phyloP scores from a whole-genome alignment of 2,797 vertebrate genomes.

The Gymnothorax reevesii region DNA sequence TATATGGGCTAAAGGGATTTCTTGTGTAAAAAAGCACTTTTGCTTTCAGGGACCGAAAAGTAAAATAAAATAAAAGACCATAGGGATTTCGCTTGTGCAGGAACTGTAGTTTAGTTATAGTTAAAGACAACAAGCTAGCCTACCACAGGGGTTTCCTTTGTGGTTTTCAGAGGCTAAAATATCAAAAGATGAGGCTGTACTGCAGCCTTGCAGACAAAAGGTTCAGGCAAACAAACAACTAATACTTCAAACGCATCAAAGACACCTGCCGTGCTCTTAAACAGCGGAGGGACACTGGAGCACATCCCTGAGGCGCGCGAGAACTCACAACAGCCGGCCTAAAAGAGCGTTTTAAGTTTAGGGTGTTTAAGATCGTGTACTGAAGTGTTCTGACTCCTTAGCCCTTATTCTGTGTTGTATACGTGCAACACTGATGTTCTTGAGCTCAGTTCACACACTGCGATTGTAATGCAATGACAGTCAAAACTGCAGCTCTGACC shows the following conservation, averaged over 20 bases:
- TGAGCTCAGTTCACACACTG: not conserved
- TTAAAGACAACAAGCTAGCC: slow-evolving; percentile 38
- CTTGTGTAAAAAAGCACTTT: slow-evolving; percentile 45
- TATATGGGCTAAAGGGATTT: slow-evolving; percentile 40
- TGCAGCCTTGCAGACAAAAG: slow-evolving; percentile 17
- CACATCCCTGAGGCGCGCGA: not conserved
- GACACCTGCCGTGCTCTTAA: not conserved
- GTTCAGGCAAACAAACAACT: slow-evolving; percentile 41
- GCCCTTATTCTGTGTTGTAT: not conserved
- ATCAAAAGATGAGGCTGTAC: slow-evolving; percentile 46
- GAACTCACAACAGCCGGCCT: not conserved
- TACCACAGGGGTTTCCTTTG: slow-evolving; percentile 46
- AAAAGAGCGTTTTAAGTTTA: not conserved
- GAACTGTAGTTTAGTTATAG: not conserved
- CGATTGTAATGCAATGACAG: not conserved
- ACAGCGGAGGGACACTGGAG: not conserved
- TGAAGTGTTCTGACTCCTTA: not conserved
- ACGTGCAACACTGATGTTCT: too few species aligned
- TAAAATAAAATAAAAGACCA: too few species aligned
- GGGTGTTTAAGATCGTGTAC: not conserved
- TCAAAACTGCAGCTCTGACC: not conserved
- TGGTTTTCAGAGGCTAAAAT: slow-evolving; percentile 47
- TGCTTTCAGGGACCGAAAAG: slow-evolving; percentile 33
- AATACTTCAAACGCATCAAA: slow-evolving; percentile 16
- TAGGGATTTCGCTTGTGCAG: too few species aligned